Conservation (phyloP, 2,113 vertebrate species). For the Mesembrinibis cayennensis region DNA sequence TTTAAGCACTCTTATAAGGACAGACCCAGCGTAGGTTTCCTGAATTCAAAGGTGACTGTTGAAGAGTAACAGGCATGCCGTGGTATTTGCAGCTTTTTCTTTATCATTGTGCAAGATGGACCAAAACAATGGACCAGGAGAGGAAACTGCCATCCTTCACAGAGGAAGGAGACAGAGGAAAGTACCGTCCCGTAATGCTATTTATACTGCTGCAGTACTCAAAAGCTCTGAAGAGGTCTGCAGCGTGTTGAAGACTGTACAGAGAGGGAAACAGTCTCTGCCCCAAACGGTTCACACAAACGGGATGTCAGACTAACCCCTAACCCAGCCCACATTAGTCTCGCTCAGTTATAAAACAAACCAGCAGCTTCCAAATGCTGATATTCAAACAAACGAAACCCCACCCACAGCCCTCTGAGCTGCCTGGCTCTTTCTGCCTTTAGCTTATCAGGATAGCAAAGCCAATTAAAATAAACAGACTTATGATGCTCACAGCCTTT, state of each 20-base stretch:
- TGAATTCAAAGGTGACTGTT: not conserved
- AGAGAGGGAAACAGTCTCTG: not conserved
- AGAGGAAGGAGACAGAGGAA: not conserved
- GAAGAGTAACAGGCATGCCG: not conserved
- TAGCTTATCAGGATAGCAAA: not conserved
- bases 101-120: not conserved
- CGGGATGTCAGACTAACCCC: not conserved
- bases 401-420: not conserved
- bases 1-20: not conserved
- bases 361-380: not conserved
- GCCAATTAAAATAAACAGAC: constrained; percentile 57
- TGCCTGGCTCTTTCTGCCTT: not conserved
- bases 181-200: not conserved
- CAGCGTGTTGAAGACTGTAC: accelerated
- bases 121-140: not conserved
- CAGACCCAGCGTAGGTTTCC: not conserved
- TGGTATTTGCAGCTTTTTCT: not conserved
- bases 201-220: not conserved
- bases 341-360: not conserved
- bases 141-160: constrained; percentile 10
- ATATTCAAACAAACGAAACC: not conserved
- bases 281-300: not conserved
- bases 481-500: not conserved
- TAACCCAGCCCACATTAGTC: not conserved
- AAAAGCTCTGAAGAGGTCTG: not conserved